Base-by-base conservation (phyloP, 2,797 vertebrate species). In the Hafferia zeledoni region DNA sequence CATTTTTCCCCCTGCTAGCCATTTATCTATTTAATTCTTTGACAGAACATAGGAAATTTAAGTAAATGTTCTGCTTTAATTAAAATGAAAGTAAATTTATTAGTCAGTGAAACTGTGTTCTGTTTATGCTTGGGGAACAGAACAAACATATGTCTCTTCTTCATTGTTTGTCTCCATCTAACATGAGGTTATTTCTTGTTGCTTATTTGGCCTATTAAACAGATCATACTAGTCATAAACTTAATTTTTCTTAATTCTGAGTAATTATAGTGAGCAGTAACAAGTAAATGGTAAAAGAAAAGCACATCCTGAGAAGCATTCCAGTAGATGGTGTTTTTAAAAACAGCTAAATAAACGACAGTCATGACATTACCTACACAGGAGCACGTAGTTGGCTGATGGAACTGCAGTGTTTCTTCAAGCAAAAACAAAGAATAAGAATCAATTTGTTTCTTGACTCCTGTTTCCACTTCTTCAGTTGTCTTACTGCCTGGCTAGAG, bases 31-130 rank as follows among this genome's bases (percentile, higher is more conserved):
- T 96, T 93, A 87, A 94, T 95, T 97, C 78, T 95, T 95, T 96
- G 93, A 97, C 65, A 93, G 81, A 96, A 90, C 72, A 86, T 77
- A 97, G 77, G 87, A 97, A 97, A 97, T 95, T 79, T 96, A 97
- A 96, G 93, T 97, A 95, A 97, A 96, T 90, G 83, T 94, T 93
- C 95, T 95, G 78, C 86, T 96, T 97, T 98, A 98, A 97, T 97
- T 98, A 98, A 98, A 97, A 96, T 90, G 49, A 89, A 97, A 97
- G 90, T 85, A 95, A 97, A 96, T 97, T 72, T 82, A 90, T 95
- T 96, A 94, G 93, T 95, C 74, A 93, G 59, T 67, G 89, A 96
- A 96, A 83, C 75, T 84, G 50, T 85, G 37, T 87, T 95, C 75
- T 95, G 75, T 97, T 97, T 96, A 76, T 93, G 84, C 83, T 95